Evolutionary conservation across 2,888 invertebrate species (phyloP).

Genomic region (Drosophila putrida): DNA sequence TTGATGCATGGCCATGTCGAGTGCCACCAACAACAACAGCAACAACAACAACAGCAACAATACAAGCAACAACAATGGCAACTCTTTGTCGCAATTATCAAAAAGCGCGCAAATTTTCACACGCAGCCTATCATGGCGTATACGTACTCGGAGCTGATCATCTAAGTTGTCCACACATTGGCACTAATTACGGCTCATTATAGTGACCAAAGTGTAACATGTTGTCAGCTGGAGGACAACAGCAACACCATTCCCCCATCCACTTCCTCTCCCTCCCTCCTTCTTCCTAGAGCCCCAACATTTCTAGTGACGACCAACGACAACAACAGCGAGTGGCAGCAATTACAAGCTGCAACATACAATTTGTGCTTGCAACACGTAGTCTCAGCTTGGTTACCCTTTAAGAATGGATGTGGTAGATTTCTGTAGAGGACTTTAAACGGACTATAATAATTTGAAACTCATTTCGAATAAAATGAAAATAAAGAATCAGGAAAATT

Average conservation of each 20-base stretch:
- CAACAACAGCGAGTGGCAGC: constrained; percentile 59
- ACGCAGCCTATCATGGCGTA: constrained; percentile 63
- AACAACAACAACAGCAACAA: constrained; percentile 5
- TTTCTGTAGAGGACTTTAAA: not conserved
- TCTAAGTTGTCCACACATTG: constrained; percentile 65
- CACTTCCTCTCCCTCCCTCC: not conserved
- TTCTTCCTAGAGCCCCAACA: not conserved
- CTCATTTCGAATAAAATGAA: too few species aligned
- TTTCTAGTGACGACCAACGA: constrained; percentile 29
- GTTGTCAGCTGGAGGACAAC: constrained; percentile 76
- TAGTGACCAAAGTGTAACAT: constrained; percentile 81
- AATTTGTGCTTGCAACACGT: constrained; percentile 5
- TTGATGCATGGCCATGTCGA: constrained; percentile 71
- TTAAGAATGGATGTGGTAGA: not conserved
- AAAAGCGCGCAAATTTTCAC: constrained; percentile 79
- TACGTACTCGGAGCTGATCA: constrained; percentile 34
- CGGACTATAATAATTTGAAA: too few species aligned
- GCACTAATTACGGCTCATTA: constrained; percentile 81
- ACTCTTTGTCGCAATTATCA: constrained; percentile 71
- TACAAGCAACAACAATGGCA: constrained; percentile 17
- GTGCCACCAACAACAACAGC: constrained; percentile 14
- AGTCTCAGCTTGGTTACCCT: constrained; percentile 27
- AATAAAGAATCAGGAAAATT: too few species aligned
- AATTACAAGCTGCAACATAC: constrained; percentile 64
- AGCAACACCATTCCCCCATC: constrained; percentile 5